A percentile compares a stretch with the other conserved stretches of the same genome.
These are phyloP conservation scores for Synodontis membranacea DNA, from an alignment of 2,113 vertebrate genomes.

Conservation along the genomic window DNA sequence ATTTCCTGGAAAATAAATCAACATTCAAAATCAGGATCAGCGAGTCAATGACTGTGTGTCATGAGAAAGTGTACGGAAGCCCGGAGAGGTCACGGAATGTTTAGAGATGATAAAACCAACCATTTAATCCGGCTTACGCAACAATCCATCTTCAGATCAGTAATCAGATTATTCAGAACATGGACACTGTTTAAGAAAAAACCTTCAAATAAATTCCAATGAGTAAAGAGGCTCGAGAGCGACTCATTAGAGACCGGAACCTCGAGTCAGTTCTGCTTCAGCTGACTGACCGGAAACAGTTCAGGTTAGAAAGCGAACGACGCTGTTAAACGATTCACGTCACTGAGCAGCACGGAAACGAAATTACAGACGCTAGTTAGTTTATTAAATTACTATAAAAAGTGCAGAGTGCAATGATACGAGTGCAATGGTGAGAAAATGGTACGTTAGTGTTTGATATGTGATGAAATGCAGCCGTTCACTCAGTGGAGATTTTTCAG, in stretches of 20 bases:
- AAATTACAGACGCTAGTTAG: background rate
- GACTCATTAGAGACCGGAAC: background rate
- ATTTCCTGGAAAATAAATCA: background rate
- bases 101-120: too few species aligned
- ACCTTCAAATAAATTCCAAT: too few species aligned
- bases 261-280: too few species aligned
- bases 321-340: background rate
- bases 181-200: too few species aligned
- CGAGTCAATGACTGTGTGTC: background rate
- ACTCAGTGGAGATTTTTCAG: constrained; percentile 1
- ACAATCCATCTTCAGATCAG: background rate
- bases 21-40: too few species aligned
- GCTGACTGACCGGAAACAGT: background rate
- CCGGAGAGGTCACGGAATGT: background rate
- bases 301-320: background rate
- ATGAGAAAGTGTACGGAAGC: background rate
- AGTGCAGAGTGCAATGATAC: background rate
- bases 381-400: background rate
- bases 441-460: background rate
- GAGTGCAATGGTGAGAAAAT: background rate
- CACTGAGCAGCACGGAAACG: background rate
- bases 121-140: too few species aligned
- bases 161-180: background rate
- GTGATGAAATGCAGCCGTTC: background rate
- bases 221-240: background rate